These are phyloP conservation scores for Pipra filicauda DNA, from an alignment of 2,113 vertebrate genomes.

Conservation along the genomic window DNA sequence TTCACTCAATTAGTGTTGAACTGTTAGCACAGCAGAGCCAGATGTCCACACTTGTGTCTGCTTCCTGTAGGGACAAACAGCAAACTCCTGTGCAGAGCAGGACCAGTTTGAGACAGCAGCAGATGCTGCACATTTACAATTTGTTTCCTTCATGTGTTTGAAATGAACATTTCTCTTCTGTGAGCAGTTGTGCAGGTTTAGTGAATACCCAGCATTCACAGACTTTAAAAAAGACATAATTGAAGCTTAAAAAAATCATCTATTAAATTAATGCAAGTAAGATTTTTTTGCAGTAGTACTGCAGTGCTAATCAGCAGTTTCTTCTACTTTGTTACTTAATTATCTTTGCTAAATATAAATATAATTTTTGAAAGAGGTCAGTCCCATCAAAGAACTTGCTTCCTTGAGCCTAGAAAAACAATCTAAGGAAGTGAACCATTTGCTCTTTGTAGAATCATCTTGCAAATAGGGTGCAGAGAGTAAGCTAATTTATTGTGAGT, in stretches of 20 bases:
- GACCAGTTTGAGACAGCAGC: not conserved
- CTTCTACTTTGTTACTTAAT: constrained; percentile 38
- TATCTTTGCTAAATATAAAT: constrained; percentile 36
- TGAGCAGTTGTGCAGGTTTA: not conserved
- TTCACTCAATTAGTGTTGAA: not conserved
- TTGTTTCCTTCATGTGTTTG: not conserved
- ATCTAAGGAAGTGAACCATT: not conserved
- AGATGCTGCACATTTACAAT: not conserved
- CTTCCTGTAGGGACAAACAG: not conserved
- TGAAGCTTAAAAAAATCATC: not conserved
- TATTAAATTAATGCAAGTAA: constrained; percentile 12
- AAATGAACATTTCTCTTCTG: not conserved
- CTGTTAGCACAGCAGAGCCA: not conserved
- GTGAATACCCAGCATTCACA: not conserved
- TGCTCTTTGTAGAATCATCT: not conserved
- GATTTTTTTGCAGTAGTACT: not conserved
- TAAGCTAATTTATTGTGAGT: constrained; percentile 36
- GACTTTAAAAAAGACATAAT: not conserved
- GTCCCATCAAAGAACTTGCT: constrained; percentile 1
- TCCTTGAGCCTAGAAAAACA: not conserved
- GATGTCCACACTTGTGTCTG: not conserved
- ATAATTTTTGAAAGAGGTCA: constrained; percentile 35
- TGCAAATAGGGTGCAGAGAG: not conserved
- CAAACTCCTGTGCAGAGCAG: not conserved
- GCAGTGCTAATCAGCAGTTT: constrained; percentile 5